A percentile compares a stretch with the other conserved stretches of the same genome.
phyloP scores from a whole-genome alignment of 2,113 vertebrate genomes.

The Platichthys stellatus region DNA sequence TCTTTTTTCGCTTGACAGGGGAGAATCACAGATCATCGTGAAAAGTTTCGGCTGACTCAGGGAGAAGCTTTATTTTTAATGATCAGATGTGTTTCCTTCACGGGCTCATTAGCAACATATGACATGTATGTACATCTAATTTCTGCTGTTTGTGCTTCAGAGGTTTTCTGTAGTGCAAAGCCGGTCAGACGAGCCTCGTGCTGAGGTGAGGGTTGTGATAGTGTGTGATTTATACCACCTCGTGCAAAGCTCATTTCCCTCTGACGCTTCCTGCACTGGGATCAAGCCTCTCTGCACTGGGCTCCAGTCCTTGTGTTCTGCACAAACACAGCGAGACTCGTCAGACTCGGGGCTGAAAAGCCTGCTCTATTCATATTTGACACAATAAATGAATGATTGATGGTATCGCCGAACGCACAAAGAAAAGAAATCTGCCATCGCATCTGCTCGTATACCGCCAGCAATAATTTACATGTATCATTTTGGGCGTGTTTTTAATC shows the following conservation, averaged over 20 bases:
- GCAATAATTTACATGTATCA: conserved; percentile 31
- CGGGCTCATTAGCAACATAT: conserved; percentile 47
- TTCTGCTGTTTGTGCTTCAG: conserved; percentile 17
- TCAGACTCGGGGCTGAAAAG: conserved; percentile 15
- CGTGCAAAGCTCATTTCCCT: background rate
- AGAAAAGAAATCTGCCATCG: conserved; percentile 8
- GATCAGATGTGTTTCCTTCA: conserved; percentile 56
- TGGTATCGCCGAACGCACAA: conserved; percentile 5
- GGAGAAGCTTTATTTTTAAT: conserved; percentile 58
- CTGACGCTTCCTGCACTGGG: conserved; percentile 18
- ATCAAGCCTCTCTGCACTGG: background rate
- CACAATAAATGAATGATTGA: conserved; percentile 35
- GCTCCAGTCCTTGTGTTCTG: conserved; percentile 13
- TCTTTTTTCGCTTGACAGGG: conserved; percentile 18
- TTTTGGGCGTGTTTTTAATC: conserved; percentile 29
- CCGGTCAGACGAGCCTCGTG: conserved; percentile 31
- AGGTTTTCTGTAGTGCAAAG: conserved; percentile 48
- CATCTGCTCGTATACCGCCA: background rate
- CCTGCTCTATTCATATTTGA: conserved; percentile 23
- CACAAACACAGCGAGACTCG: conserved; percentile 13
- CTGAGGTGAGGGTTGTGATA: conserved; percentile 41
- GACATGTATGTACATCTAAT: conserved; percentile 5
- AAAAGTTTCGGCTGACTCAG: conserved; percentile 22
- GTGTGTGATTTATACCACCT: conserved; percentile 46
- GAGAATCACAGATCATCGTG: conserved; percentile 26